A percentile compares a stretch with the other conserved stretches of the same genome.
Evolutionary conservation across 2,113 vertebrate species (phyloP).

Genomic region (Cygnus buccinator): DNA sequence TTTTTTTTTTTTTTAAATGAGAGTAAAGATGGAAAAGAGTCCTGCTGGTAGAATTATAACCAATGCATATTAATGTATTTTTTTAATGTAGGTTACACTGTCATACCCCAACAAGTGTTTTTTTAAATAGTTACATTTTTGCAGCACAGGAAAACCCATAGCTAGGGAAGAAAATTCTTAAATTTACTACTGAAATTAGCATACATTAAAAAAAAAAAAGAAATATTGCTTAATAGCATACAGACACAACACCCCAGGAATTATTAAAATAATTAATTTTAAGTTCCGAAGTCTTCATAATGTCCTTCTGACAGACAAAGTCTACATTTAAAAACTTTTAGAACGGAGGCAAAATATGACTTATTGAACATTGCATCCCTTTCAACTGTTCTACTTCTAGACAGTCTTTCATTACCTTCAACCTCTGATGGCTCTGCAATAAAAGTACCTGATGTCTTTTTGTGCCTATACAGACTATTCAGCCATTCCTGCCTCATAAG

Average conservation of each 20-base stretch:
- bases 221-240: not conserved
- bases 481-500: not conserved
- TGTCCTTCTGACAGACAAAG: not conserved
- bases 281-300: not conserved
- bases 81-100: not conserved
- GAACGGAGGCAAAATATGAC: not conserved
- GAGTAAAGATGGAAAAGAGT: not conserved
- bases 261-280: not conserved
- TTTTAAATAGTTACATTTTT: not conserved
- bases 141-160: not conserved
- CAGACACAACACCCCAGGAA: not conserved
- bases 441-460: not conserved
- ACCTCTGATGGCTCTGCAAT: not conserved
- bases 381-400: not conserved
- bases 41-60: not conserved
- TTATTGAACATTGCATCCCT: not conserved
- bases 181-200: not conserved
- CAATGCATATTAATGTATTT: not conserved
- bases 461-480: fast-evolving
- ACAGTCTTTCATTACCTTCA: not conserved
- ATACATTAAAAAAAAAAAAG: not conserved
- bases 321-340: not conserved
- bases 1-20: not conserved
- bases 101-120: not conserved
- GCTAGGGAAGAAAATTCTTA: not conserved